Evolutionary conservation across 2,888 invertebrate genomes (phyloP).

Genomic region (Erebia aethiops): DNA sequence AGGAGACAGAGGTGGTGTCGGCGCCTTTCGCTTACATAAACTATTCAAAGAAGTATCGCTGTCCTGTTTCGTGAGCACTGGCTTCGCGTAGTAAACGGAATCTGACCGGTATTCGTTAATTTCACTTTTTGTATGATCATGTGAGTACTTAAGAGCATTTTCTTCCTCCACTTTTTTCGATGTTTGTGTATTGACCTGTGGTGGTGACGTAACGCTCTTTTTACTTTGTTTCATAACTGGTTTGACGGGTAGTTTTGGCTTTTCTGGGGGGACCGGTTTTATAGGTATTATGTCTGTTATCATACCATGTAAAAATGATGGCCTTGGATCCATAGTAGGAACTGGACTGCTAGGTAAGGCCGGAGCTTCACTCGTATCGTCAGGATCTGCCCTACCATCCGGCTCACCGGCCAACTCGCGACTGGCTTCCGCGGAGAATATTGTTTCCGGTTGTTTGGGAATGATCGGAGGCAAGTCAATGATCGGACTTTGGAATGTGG

Average conservation of each 20-base stretch:
- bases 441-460: constrained; percentile 68
- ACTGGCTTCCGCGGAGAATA: constrained; percentile 84
- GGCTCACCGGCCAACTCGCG: constrained; percentile 92
- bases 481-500: constrained; percentile 77
- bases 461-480: constrained; percentile 77
- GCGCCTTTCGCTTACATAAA: constrained; percentile 89
- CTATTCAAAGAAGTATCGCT: constrained; percentile 80
- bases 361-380: constrained; percentile 86
- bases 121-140: constrained; percentile 70
- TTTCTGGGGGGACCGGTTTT: constrained; percentile 87
- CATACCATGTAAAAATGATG: constrained; percentile 88
- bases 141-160: constrained; percentile 55
- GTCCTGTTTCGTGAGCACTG: constrained; percentile 81
- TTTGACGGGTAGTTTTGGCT: constrained; percentile 85
- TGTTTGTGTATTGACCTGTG: constrained; percentile 79
- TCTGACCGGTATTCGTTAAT: constrained; percentile 70
- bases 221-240: constrained; percentile 82
- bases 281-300: constrained; percentile 75
- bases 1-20: constrained; percentile 86
- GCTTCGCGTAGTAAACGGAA: constrained; percentile 73
- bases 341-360: constrained; percentile 88
- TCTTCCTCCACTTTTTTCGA: constrained; percentile 67
- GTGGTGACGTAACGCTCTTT: constrained; percentile 61
- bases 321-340: constrained; percentile 82
- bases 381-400: constrained; percentile 93